Conservation (phyloP, 1,140 invertebrate genomes). For the Drosophila eugracilis region DNA sequence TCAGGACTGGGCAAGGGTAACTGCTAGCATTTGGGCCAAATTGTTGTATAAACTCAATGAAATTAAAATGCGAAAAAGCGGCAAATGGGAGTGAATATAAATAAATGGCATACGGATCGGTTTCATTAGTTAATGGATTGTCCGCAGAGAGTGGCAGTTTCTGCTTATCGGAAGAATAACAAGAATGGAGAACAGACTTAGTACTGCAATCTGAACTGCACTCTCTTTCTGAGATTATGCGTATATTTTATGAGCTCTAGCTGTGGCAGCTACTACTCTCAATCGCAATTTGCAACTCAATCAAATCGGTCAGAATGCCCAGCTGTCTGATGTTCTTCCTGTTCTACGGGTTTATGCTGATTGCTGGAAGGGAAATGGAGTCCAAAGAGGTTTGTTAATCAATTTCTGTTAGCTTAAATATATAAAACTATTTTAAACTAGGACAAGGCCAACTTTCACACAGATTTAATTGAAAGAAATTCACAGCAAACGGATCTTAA, state of each 20-base stretch:
- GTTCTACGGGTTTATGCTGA: constrained; percentile 6
- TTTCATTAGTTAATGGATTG: constrained; percentile 82
- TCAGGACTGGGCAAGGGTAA: constrained; percentile 27
- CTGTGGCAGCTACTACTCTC: neutral
- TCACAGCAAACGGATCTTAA: neutral
- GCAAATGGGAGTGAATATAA: constrained; percentile 16
- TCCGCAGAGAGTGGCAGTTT: constrained; percentile 6
- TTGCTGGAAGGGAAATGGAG: neutral
- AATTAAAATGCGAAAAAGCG: constrained; percentile 76
- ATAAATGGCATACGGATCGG: constrained; percentile 39
- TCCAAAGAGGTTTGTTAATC: constrained; percentile 1
- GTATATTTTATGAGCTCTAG: neutral
- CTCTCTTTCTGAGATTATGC: constrained; percentile 7
- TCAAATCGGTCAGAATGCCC: constrained; percentile 2
- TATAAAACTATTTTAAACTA: neutral
- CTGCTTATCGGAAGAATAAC: constrained; percentile 33
- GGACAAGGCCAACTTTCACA: neutral
- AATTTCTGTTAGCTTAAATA: neutral
- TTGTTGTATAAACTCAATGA: constrained; percentile 75
- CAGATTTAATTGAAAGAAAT: neutral
- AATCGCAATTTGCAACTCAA: neutral
- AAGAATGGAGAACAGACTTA: neutral
- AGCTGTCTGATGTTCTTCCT: constrained; percentile 5
- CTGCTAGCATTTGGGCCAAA: constrained; percentile 62
- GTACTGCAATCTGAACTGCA: constrained; percentile 4